A percentile compares a stretch with the other conserved stretches of the same genome.
Evolutionary conservation across 2,797 vertebrate genomes (phyloP).

Genomic region (Muraenolepis orangiensis): DNA sequence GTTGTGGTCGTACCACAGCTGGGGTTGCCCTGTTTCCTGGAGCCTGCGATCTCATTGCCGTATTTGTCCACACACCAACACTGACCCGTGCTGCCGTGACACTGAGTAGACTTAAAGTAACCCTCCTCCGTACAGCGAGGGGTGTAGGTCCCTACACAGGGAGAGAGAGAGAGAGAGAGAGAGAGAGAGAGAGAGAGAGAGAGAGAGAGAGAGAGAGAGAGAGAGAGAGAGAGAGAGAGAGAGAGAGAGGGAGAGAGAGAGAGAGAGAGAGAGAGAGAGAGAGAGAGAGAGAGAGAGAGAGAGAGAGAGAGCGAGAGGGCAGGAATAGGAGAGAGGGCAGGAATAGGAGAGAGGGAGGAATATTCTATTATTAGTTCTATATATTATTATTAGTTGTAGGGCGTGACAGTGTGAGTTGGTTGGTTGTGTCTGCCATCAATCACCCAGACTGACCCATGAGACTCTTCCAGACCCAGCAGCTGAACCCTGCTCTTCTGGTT

Average conservation of each 20-base stretch:
- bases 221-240: too few species aligned
- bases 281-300: slow-evolving; percentile 1
- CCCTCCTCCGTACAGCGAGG: slow-evolving; percentile 93
- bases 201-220: too few species aligned
- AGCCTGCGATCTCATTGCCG: slow-evolving; percentile 89
- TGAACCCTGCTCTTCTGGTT: too few species aligned
- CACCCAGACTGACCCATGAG: too few species aligned
- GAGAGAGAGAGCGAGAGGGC: not conserved
- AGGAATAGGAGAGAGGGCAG: not conserved
- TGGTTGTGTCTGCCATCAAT: too few species aligned
- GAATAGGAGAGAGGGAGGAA: not conserved
- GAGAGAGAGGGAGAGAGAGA: too few species aligned
- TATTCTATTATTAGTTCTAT: too few species aligned
- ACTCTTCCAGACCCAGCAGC: too few species aligned
- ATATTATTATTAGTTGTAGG: too few species aligned
- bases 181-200: not conserved
- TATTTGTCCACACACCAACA: slow-evolving; percentile 99
- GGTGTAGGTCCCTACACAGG: slow-evolving; percentile 77
- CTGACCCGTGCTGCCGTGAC: slow-evolving; percentile 89
- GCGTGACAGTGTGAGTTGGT: too few species aligned
- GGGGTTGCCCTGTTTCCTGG: slow-evolving; percentile 79
- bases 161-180: not conserved
- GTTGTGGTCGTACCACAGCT: slow-evolving; percentile 73
- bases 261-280: too few species aligned
- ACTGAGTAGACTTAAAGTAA: slow-evolving; percentile 93